Percentiles rank a stretch among this genome's conserved stretches.
Evolutionary conservation across 2,888 invertebrate species (phyloP).

Genomic region (Diploptera punctata): DNA sequence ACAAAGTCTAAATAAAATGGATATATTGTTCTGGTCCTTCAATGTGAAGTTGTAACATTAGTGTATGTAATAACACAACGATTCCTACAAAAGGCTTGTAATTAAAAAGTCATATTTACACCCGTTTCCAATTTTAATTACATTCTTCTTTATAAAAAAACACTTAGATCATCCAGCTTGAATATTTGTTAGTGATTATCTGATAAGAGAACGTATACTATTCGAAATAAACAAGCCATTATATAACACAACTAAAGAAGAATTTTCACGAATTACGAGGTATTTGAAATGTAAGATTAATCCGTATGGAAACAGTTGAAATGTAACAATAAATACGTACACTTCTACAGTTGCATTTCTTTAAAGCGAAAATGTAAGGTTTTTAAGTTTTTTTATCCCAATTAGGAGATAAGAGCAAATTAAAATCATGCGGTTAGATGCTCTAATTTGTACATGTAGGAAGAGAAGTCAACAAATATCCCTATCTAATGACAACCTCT

Average conservation of each 20-base stretch:
- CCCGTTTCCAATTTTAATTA: too few species aligned
- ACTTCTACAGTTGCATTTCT: neutral
- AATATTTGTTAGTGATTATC: too few species aligned
- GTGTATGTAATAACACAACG: too few species aligned
- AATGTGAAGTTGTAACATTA: too few species aligned
- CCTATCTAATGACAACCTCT: neutral
- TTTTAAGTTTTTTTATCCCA: neutral
- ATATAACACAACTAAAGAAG: neutral
- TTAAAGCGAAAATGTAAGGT: neutral
- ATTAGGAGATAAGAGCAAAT: slow-evolving; percentile 17
- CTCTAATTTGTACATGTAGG: neutral
- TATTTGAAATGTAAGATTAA: neutral
- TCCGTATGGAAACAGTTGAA: neutral
- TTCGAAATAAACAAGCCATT: too few species aligned
- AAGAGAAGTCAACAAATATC: neutral
- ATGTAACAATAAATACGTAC: neutral
- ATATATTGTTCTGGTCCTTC: too few species aligned
- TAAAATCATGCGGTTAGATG: slow-evolving; percentile 22
- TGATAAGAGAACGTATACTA: too few species aligned
- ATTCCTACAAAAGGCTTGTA: too few species aligned
- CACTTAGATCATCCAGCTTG: too few species aligned
- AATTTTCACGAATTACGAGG: neutral
- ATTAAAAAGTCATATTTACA: too few species aligned
- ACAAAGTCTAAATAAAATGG: too few species aligned
- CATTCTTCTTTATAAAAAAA: too few species aligned